Percentiles rank a stretch among this genome's conserved stretches.
These are phyloP conservation scores for Actinia tenebrosa DNA, from an alignment of 64 coral and sea anemone species.

Conservation along the genomic window DNA sequence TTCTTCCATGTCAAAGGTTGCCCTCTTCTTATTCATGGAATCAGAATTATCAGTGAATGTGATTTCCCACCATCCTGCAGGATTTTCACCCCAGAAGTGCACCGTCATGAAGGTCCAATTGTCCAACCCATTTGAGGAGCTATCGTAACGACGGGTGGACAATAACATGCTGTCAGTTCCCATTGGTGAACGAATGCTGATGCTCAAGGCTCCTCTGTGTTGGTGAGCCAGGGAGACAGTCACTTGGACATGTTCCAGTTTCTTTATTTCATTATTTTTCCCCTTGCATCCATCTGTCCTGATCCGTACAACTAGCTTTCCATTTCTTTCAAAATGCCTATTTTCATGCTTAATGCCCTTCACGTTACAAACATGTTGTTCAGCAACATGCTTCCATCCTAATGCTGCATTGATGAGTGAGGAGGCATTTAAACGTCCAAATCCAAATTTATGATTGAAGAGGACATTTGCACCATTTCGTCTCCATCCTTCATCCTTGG, in stretches of 20 bases:
- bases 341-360: conserved; percentile 24
- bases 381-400: conserved; percentile 74
- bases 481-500: conserved; percentile 83
- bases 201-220: conserved; percentile 83
- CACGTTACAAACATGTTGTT: conserved; percentile 78
- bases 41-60: conserved; percentile 55
- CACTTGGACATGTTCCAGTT: conserved; percentile 87
- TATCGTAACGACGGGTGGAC: conserved; percentile 62
- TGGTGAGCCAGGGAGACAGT: conserved; percentile 76
- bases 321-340: conserved; percentile 47
- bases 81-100: conserved; percentile 89
- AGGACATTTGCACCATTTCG: conserved; percentile 72
- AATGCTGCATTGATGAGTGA: conserved; percentile 61
- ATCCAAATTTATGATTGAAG: conserved; percentile 99
- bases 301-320: conserved; percentile 34
- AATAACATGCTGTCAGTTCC: conserved; percentile 72
- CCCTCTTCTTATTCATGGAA: conserved; percentile 40
- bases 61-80: conserved; percentile 69
- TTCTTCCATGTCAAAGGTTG: conserved; percentile 62
- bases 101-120: conserved; percentile 96
- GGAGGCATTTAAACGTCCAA: conserved; percentile 82
- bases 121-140: conserved; percentile 65
- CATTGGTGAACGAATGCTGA: conserved; percentile 66
- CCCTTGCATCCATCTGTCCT: conserved; percentile 71
- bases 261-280: conserved; percentile 51